Evolutionary conservation across 2,888 invertebrate species (phyloP), one percentile per base, ranked within the genome.

Genomic region (Agrochola litura): DNA sequence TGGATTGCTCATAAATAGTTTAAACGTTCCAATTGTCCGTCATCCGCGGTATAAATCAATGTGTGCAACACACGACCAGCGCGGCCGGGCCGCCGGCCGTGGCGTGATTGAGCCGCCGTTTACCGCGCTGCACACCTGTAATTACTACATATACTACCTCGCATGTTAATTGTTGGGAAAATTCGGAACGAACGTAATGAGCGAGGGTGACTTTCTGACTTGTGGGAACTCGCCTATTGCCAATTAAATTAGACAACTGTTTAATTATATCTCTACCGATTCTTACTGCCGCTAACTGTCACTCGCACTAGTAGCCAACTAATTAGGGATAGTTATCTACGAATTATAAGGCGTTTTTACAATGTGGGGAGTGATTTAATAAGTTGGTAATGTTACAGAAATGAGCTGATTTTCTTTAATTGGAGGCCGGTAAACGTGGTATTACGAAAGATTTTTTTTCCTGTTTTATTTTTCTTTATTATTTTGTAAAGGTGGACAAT

Each of bases 161-260:
- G 91, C 93, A 93, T 92, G 93, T 94, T 96, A 95, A 95, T 96
- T 94, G 95, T 92, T 95, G 94, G 95, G 95, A 95, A 94, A 93
- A 94, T 93, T 95, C 85, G 92, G 92, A 90, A 86, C 89, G 88
- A 88, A 79, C 88, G 89, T 92, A 93, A 94, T 90, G 89, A 92
- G 89, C 90, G 94, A 94, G 96, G 96, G 95, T 94, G 95, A 93
- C 94, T 94, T 94, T 93, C 91, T 93, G 94, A 92, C 94, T 93
- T 93, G 95, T 96, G 96, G 96, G 96, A 96, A 96, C 95, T 90
- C 92, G 92, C 96, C 92, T 91, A 94, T 95, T 96, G 96, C 96
- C 95, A 96, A 96, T 96, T 96, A 95, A 94, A 95, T 95, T 95
- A 95, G 95, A 96, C 95, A 95, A 95, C 94, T 95, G 93, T 95